Evolutionary conservation across 37 sponge, comb jelly and placozoan genomes (phyloP).

Genomic region (Crambe crambe): DNA sequence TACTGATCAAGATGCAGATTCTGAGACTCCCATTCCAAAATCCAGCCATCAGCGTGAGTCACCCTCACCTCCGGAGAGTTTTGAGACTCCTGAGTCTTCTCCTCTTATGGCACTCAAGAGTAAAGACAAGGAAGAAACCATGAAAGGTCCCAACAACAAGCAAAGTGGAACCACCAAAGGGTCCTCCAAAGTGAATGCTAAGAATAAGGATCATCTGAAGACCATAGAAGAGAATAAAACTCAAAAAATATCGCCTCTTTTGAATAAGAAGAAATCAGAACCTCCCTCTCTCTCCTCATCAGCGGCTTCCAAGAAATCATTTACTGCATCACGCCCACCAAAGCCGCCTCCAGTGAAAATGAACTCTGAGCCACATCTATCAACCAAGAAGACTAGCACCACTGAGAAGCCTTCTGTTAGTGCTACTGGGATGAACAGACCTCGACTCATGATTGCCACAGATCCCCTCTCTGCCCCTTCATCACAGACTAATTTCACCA

Average conservation of each 20-base stretch:
- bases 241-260: not conserved
- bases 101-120: not conserved
- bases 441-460: not conserved
- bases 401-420: not conserved
- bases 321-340: slow-evolving; percentile 34
- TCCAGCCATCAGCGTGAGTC: not conserved
- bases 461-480: not conserved
- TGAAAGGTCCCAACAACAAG: not conserved
- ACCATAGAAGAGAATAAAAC: no score
- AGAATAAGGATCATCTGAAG: no score
- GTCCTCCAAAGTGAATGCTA: no score
- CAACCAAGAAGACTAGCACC: not conserved
- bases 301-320: not conserved
- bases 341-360: not conserved
- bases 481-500: not conserved
- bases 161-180: not conserved
- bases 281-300: not conserved
- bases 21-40: not conserved
- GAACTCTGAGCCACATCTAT: not conserved
- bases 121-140: not conserved
- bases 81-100: no score
- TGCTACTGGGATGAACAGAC: not conserved
- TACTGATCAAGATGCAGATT: not conserved
- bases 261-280: not conserved
- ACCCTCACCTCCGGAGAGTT: not conserved